Conservation (phyloP, 2,797 vertebrate genomes). For the Bradypodion ventrale region DNA sequence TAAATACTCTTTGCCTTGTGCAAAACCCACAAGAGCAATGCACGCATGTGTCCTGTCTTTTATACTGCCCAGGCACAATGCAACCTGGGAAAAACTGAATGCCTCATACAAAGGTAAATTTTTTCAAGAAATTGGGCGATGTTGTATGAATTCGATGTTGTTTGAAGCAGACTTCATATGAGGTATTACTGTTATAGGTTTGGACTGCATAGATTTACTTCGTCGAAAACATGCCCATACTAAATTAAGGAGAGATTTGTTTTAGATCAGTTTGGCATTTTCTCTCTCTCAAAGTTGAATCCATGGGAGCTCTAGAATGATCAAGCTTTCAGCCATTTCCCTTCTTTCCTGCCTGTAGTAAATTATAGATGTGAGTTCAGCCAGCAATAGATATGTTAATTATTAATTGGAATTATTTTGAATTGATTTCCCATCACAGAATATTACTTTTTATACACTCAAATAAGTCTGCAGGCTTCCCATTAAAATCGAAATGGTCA, state of each 20-base stretch:
- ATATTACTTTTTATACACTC: slow-evolving; percentile 70
- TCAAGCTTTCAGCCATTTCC: slow-evolving; percentile 25
- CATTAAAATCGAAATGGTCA: slow-evolving; percentile 66
- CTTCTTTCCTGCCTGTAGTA: slow-evolving; percentile 43
- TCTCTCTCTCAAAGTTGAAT: not conserved
- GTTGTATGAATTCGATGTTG: too few species aligned
- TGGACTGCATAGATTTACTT: not conserved
- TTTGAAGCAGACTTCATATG: too few species aligned
- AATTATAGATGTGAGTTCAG: slow-evolving; percentile 62
- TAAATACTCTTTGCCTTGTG: too few species aligned
- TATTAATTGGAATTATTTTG: slow-evolving; percentile 75
- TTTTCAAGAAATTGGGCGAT: too few species aligned
- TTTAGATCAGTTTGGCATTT: not conserved
- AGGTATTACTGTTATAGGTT: too few species aligned
- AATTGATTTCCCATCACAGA: slow-evolving; percentile 73
- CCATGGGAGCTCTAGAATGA: not conserved
- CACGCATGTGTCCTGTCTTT: too few species aligned
- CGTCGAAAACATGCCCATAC: not conserved
- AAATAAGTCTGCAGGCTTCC: slow-evolving; percentile 68
- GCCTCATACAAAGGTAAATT: too few species aligned
- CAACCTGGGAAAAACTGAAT: too few species aligned
- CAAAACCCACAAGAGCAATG: too few species aligned
- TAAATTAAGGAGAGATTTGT: not conserved
- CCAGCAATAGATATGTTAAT: slow-evolving; percentile 70
- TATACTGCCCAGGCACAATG: too few species aligned